These are phyloP conservation scores for Grantiella picta DNA, from an alignment of 2,113 vertebrate species.

Conservation along the genomic window DNA sequence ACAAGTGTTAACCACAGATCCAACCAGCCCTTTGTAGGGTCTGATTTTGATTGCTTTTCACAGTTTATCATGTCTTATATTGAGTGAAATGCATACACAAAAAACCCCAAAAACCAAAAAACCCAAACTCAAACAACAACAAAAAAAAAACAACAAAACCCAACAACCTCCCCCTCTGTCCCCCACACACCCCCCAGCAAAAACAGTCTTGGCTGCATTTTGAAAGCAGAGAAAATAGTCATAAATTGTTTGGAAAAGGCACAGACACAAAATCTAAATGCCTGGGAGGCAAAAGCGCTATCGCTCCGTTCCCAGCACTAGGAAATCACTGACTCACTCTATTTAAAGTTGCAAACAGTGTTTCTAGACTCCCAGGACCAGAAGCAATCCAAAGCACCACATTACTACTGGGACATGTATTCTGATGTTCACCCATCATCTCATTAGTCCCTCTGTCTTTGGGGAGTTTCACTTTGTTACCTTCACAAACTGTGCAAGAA, in stretches of 20 bases:
- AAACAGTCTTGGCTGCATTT: not conserved
- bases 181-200: not conserved
- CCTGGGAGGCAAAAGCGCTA: not conserved
- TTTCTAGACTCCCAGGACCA: not conserved
- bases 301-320: rapidly evolving
- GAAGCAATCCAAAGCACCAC: not conserved
- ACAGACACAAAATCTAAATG: not conserved
- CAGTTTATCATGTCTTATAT: not conserved
- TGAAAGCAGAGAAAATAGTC: not conserved
- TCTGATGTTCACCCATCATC: not conserved
- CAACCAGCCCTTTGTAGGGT: not conserved
- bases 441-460: not conserved
- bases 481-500: not conserved
- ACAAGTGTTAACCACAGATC: not conserved
- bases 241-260: not conserved
- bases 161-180: not conserved
- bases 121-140: not conserved
- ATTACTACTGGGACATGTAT: not conserved
- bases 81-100: not conserved
- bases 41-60: not conserved
- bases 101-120: not conserved
- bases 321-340: not conserved
- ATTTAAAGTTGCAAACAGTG: not conserved
- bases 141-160: no score
- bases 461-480: not conserved